These are phyloP conservation scores for Phylloscopus whistleri DNA, from an alignment of 2,113 vertebrate genomes.

Conservation along the genomic window DNA sequence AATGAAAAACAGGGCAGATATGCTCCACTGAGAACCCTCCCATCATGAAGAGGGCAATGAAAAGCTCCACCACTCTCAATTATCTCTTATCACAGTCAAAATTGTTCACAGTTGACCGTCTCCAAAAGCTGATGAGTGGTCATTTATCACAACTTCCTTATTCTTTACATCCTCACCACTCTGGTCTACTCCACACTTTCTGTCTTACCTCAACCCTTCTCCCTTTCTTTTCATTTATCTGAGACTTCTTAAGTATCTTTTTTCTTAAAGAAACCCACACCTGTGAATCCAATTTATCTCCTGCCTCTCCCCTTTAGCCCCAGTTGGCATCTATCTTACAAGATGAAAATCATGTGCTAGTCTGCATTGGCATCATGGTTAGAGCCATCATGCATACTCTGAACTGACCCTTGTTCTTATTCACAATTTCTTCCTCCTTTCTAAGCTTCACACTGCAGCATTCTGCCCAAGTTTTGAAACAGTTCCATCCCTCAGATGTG, in stretches of 20 bases:
- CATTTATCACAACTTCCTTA: background rate
- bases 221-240: background rate
- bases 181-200: background rate
- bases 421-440: background rate
- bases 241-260: background rate
- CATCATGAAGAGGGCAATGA: background rate
- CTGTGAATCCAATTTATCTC: background rate
- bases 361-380: rapidly evolving
- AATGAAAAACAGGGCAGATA: background rate
- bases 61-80: background rate
- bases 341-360: background rate
- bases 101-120: background rate
- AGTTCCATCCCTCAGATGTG: background rate
- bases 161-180: background rate
- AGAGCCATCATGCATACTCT: background rate
- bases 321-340: background rate
- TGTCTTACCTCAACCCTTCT: background rate
- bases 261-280: background rate
- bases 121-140: background rate
- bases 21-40: background rate
- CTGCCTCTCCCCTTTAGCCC: background rate
- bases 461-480: background rate
- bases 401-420: background rate
- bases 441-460: background rate
- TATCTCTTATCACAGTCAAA: background rate